phyloP scores from a whole-genome alignment of 2,113 vertebrate species.

The Gasterosteus aculeatus region DNA sequence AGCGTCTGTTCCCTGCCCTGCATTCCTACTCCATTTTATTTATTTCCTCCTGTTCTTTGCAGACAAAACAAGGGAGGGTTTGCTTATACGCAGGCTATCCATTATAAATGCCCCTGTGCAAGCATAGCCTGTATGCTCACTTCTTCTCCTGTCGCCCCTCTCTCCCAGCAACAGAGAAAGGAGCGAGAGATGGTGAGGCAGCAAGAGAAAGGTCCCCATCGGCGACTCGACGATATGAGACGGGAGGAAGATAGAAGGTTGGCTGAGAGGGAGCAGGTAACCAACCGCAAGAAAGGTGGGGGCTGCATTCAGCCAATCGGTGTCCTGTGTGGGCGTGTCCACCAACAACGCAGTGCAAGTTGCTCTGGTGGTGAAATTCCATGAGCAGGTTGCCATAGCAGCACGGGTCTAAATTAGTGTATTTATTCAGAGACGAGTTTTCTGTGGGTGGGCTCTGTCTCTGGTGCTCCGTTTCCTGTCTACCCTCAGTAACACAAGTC shows the following conservation, averaged over 20 bases:
- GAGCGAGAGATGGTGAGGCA: slow-evolving; percentile 91
- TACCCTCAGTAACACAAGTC: slow-evolving; percentile 66
- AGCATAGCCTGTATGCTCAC: slow-evolving; percentile 53
- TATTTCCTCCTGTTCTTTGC: slow-evolving; percentile 12
- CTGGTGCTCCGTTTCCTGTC: slow-evolving; percentile 66
- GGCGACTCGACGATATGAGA: slow-evolving; percentile 89
- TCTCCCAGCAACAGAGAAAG: slow-evolving; percentile 90
- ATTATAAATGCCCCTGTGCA: slow-evolving; percentile 39
- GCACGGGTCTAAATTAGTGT: slow-evolving; percentile 82
- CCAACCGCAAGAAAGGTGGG: slow-evolving; percentile 59
- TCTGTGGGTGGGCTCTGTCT: slow-evolving; percentile 76
- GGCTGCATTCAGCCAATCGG: slow-evolving; percentile 59
- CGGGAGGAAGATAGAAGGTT: slow-evolving; percentile 90
- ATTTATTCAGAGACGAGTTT: slow-evolving; percentile 80
- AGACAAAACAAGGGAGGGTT: slow-evolving; percentile 25
- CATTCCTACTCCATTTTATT: slow-evolving; percentile 1
- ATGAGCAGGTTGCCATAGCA: slow-evolving; percentile 84
- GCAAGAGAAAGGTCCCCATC: slow-evolving; percentile 91
- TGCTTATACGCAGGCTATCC: slow-evolving; percentile 30
- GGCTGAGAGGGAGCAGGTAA: slow-evolving; percentile 93
- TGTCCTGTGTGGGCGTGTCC: slow-evolving; percentile 64
- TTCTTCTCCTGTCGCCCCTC: slow-evolving; percentile 56
- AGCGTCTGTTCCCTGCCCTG: slow-evolving; percentile 30
- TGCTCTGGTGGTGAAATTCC: slow-evolving; percentile 80
- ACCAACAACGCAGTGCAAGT: slow-evolving; percentile 57